Conservation (phyloP, 1,140 invertebrate species). For the Tetramorium parvispinum region DNA sequence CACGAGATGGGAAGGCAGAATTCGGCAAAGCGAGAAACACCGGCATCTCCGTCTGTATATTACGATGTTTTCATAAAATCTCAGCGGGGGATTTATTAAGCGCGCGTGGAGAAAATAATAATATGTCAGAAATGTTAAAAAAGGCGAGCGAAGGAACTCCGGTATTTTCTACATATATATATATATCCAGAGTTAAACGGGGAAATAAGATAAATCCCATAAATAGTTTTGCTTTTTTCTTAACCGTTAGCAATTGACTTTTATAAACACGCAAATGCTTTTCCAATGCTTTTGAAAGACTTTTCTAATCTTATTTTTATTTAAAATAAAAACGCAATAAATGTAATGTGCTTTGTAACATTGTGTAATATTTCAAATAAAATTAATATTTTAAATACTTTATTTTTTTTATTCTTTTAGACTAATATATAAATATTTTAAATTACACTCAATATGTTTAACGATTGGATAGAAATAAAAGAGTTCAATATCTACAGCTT, state of each 20-base stretch:
- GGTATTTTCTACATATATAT: not conserved
- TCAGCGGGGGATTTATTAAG: conserved; percentile 48
- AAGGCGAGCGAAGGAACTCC: not conserved
- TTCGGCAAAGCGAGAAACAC: conserved; percentile 48
- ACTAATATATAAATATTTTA: not conserved
- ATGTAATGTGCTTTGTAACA: not conserved
- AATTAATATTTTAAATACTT: not conserved
- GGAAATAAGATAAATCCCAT: not conserved
- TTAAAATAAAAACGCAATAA: too few species aligned
- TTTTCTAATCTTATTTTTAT: not conserved
- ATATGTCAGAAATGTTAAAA: conserved; percentile 37
- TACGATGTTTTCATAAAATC: conserved; percentile 58
- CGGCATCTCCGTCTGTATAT: conserved; percentile 48
- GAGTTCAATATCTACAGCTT: not conserved
- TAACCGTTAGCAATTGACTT: not conserved
- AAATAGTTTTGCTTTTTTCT: not conserved
- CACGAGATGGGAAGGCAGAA: conserved; percentile 19
- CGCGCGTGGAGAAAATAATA: conserved; percentile 51
- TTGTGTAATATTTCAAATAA: not conserved
- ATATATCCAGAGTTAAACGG: not conserved
- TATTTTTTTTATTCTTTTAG: not conserved
- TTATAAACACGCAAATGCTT: not conserved
- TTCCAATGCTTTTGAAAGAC: not conserved
- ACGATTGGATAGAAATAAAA: not conserved
- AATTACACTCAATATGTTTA: not conserved